Conservation (phyloP, 2,888 invertebrate species). For the Atethmia centrago region DNA sequence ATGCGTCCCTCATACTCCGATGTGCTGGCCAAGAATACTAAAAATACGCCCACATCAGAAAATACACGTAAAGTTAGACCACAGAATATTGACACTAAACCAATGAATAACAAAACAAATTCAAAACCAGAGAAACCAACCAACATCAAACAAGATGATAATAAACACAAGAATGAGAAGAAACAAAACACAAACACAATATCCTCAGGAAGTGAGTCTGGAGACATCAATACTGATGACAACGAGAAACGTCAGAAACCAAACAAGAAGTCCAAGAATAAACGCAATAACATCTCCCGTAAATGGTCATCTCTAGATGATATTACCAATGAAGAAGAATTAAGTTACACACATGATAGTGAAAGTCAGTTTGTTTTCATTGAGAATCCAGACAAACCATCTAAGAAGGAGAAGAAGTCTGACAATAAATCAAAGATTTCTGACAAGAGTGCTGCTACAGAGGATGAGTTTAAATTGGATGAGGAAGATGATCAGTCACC, state of each 20-base stretch:
- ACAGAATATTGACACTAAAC: constrained; percentile 84
- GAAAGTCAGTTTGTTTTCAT: constrained; percentile 88
- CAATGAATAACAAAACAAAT: constrained; percentile 79
- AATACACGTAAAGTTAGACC: constrained; percentile 85
- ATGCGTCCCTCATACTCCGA: constrained; percentile 97
- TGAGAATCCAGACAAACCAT: constrained; percentile 84
- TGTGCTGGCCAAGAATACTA: constrained; percentile 93
- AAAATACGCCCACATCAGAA: constrained; percentile 87
- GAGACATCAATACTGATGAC: constrained; percentile 86
- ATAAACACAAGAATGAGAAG: constrained; percentile 83
- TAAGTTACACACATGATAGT: constrained; percentile 76
- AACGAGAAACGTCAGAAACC: constrained; percentile 83
- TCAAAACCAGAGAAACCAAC: constrained; percentile 83
- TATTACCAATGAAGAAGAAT: constrained; percentile 84
- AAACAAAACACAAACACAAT: constrained; percentile 80
- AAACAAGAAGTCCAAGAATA: constrained; percentile 85
- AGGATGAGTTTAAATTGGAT: constrained; percentile 79
- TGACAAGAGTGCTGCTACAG: constrained; percentile 75
- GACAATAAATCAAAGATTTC: constrained; percentile 77
- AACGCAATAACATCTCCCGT: constrained; percentile 84
- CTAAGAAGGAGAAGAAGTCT: constrained; percentile 83
- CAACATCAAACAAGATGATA: constrained; percentile 78
- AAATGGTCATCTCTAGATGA: constrained; percentile 92
- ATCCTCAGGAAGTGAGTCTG: constrained; percentile 89
- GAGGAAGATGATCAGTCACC: constrained; percentile 81